Conservation (phyloP, 2,113 vertebrate species). For the Prunella fulvescens region DNA sequence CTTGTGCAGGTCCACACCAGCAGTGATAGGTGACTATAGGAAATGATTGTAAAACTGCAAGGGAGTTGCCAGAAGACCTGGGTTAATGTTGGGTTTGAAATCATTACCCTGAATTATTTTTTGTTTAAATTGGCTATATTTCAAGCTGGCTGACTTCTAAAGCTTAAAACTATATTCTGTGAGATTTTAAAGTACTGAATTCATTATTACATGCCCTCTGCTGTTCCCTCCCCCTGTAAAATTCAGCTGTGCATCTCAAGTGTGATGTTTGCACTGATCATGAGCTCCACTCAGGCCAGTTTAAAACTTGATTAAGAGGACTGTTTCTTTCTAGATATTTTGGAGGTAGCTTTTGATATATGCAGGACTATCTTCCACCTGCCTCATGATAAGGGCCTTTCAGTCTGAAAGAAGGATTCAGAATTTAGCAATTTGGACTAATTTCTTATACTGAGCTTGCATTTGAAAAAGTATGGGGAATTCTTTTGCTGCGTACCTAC, state of each 20-base stretch:
- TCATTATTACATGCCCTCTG: neutral
- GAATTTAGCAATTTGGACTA: neutral
- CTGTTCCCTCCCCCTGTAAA: rapidly evolving
- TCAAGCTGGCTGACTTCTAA: neutral
- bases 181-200: neutral
- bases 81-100: neutral
- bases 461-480: neutral
- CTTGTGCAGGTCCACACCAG: neutral
- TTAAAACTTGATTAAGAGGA: neutral
- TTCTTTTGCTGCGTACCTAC: neutral
- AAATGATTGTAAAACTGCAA: neutral
- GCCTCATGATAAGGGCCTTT: neutral
- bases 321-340: neutral
- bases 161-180: neutral
- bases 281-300: neutral
- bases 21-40: neutral
- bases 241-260: neutral
- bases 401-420: neutral
- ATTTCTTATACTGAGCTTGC: neutral
- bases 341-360: neutral
- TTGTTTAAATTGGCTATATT: conserved; percentile 15
- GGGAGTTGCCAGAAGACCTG: neutral
- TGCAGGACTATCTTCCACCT: neutral
- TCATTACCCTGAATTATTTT: neutral
- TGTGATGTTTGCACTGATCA: neutral